Conservation (phyloP, 1,140 invertebrate species). For the Geopemphigus sp. region DNA sequence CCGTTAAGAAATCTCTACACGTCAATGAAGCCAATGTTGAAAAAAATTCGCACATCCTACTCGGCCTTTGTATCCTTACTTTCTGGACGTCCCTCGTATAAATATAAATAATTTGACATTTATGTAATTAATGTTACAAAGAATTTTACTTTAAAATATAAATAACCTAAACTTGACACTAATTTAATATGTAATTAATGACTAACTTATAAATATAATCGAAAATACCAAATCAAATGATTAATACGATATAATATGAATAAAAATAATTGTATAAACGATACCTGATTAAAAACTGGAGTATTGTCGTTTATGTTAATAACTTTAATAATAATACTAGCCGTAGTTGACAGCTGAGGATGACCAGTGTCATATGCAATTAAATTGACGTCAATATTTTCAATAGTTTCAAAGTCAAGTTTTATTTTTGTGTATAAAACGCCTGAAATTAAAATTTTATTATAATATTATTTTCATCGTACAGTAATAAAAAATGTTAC, state of each 20-base stretch:
- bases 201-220: too few species aligned
- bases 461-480: not conserved
- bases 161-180: too few species aligned
- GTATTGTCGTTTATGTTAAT: conserved; percentile 85
- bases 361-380: conserved; percentile 80
- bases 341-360: conserved; percentile 73
- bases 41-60: too few species aligned
- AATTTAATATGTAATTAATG: too few species aligned
- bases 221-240: not conserved
- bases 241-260: not conserved
- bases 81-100: too few species aligned
- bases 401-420: conserved; percentile 80
- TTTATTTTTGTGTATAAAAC: conserved; percentile 74
- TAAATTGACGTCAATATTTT: conserved; percentile 74
- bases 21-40: too few species aligned
- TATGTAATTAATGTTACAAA: too few species aligned
- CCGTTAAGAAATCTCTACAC: too few species aligned
- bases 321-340: conserved; percentile 72
- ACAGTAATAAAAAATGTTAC: not conserved
- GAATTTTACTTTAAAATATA: too few species aligned
- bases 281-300: conserved; percentile 68
- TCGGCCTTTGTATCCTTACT: too few species aligned
- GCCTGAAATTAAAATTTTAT: conserved; percentile 57
- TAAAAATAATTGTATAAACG: not conserved
- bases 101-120: too few species aligned